Percentiles rank a stretch among this genome's conserved stretches.
Evolutionary conservation across 2,888 invertebrate genomes (phyloP).

Genomic region (Netelia fuscicornis): DNA sequence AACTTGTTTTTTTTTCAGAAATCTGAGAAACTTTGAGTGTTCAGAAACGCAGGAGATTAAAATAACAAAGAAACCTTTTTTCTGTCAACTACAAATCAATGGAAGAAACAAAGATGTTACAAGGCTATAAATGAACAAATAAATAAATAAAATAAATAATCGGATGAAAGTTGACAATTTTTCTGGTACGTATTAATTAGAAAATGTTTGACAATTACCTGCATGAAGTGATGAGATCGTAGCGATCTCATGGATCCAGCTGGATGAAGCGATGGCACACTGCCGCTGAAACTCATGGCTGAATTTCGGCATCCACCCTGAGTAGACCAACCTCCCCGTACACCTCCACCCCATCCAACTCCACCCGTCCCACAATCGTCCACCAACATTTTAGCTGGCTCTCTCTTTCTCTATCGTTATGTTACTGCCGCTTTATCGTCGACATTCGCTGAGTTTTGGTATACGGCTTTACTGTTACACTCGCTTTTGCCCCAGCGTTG

Average conservation of each 20-base stretch:
- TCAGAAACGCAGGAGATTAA: not conserved
- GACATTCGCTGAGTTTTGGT: constrained; percentile 59
- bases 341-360: constrained; percentile 75
- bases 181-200: not conserved
- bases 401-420: constrained; percentile 19
- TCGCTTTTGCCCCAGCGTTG: constrained; percentile 23
- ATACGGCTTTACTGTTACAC: constrained; percentile 42
- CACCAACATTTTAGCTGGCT: constrained; percentile 77
- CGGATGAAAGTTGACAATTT: not conserved
- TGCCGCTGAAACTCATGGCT: constrained; percentile 83
- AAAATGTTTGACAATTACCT: constrained; percentile 73
- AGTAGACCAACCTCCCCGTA: constrained; percentile 82
- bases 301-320: constrained; percentile 82
- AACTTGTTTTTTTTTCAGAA: not conserved
- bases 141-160: constrained; percentile 1
- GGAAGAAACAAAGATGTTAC: no score
- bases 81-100: not conserved
- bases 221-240: constrained; percentile 81
- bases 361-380: constrained; percentile 81
- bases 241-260: constrained; percentile 82
- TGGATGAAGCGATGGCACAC: constrained; percentile 82
- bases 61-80: not conserved
- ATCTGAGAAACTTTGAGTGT: no score
- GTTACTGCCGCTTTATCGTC: constrained; percentile 52
- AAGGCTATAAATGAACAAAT: no score